Evolutionary conservation across 2,797 vertebrate genomes (phyloP).

Genomic region (Carapus acus): DNA sequence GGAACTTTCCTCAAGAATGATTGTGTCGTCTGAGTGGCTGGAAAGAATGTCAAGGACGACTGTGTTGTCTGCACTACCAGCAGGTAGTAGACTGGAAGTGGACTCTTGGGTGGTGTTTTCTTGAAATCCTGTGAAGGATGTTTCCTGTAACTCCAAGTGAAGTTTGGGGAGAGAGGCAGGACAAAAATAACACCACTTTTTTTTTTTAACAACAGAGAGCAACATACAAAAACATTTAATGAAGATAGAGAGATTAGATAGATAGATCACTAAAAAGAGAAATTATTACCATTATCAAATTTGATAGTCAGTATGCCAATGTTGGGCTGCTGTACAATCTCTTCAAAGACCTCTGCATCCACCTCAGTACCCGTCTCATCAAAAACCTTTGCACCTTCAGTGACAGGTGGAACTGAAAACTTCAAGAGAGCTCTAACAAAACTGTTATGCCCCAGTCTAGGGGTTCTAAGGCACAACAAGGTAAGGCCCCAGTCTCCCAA

Average conservation of each 20-base stretch:
- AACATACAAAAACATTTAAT: too few species aligned
- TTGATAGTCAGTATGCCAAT: slow-evolving; percentile 11
- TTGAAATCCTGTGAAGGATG: neutral
- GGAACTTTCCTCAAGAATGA: slow-evolving; percentile 2
- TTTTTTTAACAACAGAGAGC: too few species aligned
- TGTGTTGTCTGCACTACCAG: too few species aligned
- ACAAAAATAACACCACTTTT: neutral
- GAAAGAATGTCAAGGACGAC: neutral
- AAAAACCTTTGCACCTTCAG: too few species aligned
- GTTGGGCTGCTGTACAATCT: slow-evolving; percentile 9
- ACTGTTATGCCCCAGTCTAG: too few species aligned
- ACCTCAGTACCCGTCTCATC: slow-evolving; percentile 18
- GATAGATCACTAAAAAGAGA: neutral
- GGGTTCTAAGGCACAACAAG: too few species aligned
- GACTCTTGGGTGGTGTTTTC: neutral
- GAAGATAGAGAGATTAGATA: too few species aligned
- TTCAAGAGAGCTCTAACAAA: slow-evolving; percentile 6
- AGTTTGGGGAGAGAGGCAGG: neutral
- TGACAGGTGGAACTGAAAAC: slow-evolving; percentile 12
- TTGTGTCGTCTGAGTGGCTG: neutral
- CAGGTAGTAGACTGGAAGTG: neutral
- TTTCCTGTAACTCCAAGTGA: neutral
- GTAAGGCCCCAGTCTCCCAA: too few species aligned
- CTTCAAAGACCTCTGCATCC: slow-evolving; percentile 13
- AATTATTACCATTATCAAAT: slow-evolving; percentile 1